Evolutionary conservation across 2,113 vertebrate species (phyloP).

Genomic region (Mobula hypostoma): DNA sequence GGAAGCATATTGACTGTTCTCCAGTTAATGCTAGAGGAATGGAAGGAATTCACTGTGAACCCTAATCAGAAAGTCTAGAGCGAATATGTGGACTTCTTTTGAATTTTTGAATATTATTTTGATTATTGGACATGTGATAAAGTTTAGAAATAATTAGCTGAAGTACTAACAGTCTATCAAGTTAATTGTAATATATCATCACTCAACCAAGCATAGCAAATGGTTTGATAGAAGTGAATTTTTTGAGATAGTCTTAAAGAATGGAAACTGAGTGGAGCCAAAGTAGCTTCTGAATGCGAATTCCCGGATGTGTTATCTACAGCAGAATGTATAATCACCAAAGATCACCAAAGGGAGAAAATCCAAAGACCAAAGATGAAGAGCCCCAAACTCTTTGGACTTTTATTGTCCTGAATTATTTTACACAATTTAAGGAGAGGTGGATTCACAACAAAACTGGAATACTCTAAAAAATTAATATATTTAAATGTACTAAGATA

Average conservation of each 20-base stretch:
- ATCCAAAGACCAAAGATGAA: neutral
- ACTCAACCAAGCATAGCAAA: neutral
- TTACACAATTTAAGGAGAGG: neutral
- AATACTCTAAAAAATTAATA: neutral
- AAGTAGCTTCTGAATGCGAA: neutral
- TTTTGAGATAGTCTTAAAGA: neutral
- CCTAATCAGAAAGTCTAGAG: neutral
- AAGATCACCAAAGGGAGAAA: neutral
- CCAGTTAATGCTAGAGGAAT: neutral
- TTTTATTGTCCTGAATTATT: neutral
- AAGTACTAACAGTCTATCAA: neutral
- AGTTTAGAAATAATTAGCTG: neutral
- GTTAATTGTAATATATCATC: neutral
- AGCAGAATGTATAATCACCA: neutral
- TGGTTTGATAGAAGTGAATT: neutral
- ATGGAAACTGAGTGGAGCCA: neutral
- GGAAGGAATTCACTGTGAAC: neutral
- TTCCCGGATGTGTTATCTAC: neutral
- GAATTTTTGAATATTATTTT: neutral
- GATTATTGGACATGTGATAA: neutral
- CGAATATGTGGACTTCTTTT: neutral
- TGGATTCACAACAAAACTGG: neutral
- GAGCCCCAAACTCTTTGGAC: neutral
- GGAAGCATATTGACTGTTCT: too few relatives aligned
- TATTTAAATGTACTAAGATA: conserved; percentile 2